Evolutionary conservation across 2,888 invertebrate genomes (phyloP), one percentile per base, ranked within the genome.

Genomic region (Heliconius erato): DNA sequence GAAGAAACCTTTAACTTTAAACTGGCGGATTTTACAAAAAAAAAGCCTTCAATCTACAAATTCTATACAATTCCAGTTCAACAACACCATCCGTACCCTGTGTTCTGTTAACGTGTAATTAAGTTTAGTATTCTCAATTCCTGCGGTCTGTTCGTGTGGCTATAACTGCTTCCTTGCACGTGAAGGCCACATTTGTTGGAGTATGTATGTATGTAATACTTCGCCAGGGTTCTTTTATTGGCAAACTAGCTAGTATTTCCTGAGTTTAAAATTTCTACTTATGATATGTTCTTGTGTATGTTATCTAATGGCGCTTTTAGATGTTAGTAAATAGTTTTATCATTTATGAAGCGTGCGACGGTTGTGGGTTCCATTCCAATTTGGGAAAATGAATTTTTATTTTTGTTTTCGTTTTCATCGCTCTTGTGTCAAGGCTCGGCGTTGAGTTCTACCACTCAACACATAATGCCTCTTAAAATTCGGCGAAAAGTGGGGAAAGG

Each of bases 111-210:
- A 86, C 84, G 84, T 84, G 83, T 83, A 85, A 86, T 86, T 87
- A 86, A 81, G 85, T 85, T 85, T 81, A 85, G 85, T 86, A 85
- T 86, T 85, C 86, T 84, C 77, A 82, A 83, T 85, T 86, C 85
- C 83, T 85, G 85, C 87, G 88, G 87, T 86, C 88, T 86, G 86
- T 88, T 85, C 87, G 83, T 85, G 86, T 85, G 84, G 85, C 85
- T 84, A 83, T 88, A 88, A 88, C 87, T 88, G 86, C 88, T 86
- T 85, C 79, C 84, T 80, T 83, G 85, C 89, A 89, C 89, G 89
- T 85, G 85, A 89, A 83, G 85, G 82, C 82, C 87, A 82, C 88
- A 88, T 89, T 89, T 88, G 84, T 85, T 85, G 80, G 79, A 83
- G 54, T 49, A 49, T 19, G 49, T 49, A 49, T 19, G 49, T 82